These are phyloP conservation scores for Bradypus variegatus DNA, from an alignment of 2,797 vertebrate species.

Conservation along the genomic window DNA sequence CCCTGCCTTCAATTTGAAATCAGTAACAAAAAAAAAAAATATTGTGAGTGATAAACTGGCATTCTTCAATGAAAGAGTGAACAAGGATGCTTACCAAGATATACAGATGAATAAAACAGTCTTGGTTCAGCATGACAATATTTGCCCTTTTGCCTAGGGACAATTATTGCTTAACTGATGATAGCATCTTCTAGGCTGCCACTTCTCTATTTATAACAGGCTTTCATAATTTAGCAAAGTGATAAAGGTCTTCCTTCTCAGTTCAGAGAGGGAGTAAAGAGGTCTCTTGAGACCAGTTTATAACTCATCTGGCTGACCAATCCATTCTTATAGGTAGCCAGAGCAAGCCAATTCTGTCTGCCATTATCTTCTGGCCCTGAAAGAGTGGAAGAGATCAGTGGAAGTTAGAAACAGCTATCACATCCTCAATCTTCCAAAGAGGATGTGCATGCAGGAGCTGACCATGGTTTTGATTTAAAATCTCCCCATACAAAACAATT, in stretches of 20 bases:
- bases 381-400: background rate
- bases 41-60: background rate
- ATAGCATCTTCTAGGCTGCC: background rate
- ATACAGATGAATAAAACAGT: background rate
- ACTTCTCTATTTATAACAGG: background rate
- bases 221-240: conserved; percentile 16
- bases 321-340: background rate
- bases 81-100: background rate
- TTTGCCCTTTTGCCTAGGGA: background rate
- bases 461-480: background rate
- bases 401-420: background rate
- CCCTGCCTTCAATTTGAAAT: conserved; percentile 27
- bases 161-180: background rate
- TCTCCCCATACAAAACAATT: background rate
- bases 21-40: background rate
- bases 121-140: background rate
- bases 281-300: background rate
- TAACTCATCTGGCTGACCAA: background rate
- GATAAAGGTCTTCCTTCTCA: conserved; percentile 1
- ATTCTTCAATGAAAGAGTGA: background rate
- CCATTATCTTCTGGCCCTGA: background rate
- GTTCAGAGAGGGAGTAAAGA: background rate
- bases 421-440: background rate
- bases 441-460: background rate
- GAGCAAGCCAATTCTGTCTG: background rate